A percentile compares a stretch with the other conserved stretches of the same genome.
phyloP scores from a whole-genome alignment of 23 tunicate genomes.

The Clavelina lepadiformis region DNA sequence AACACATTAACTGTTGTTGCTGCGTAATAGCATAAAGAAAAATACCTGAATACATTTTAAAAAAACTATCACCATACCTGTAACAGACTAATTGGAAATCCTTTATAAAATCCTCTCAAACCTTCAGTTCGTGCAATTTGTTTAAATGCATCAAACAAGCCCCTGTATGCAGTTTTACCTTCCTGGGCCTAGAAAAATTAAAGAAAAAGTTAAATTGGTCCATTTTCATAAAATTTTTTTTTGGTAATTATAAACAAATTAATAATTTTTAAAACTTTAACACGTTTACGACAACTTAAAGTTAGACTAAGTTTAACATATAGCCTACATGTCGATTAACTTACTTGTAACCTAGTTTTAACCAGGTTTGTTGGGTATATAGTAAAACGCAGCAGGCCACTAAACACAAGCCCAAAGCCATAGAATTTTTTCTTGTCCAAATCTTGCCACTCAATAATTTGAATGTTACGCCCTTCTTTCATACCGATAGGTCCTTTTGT shows the following conservation, averaged over 20 bases:
- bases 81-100: slow-evolving; percentile 90
- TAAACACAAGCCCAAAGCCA: slow-evolving; percentile 48
- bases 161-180: slow-evolving; percentile 79
- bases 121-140: slow-evolving; percentile 90
- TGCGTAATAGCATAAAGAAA: too few species aligned
- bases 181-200: slow-evolving; percentile 70
- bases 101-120: slow-evolving; percentile 76
- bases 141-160: slow-evolving; percentile 77
- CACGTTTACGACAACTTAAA: too few species aligned
- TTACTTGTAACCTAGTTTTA: slow-evolving; percentile 83
- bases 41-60: not conserved
- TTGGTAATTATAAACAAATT: not conserved
- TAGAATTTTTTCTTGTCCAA: slow-evolving; percentile 80
- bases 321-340: not conserved
- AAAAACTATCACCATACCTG: slow-evolving; percentile 48
- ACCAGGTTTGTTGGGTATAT: slow-evolving; percentile 75
- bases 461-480: slow-evolving; percentile 84
- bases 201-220: not conserved
- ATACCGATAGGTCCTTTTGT: too few species aligned
- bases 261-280: not conserved
- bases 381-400: slow-evolving; percentile 49
- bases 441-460: slow-evolving; percentile 93
- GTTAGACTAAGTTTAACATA: too few species aligned
- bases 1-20: too few species aligned
- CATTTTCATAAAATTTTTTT: not conserved